Evolutionary conservation across 2,888 invertebrate species (phyloP).

Genomic region (Philaethria dido): DNA sequence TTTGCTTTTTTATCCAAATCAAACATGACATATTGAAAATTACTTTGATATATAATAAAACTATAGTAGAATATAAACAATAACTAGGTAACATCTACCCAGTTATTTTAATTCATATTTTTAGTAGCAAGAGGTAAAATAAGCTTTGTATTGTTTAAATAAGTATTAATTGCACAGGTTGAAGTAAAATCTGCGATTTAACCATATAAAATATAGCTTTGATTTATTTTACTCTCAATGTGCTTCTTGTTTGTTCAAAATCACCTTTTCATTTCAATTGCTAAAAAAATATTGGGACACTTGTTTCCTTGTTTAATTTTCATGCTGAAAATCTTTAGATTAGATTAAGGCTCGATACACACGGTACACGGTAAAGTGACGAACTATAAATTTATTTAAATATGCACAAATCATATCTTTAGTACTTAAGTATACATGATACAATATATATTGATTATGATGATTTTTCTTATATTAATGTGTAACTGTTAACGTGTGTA

Average conservation of each 20-base stretch:
- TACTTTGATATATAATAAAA: no score
- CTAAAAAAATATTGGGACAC: not conserved
- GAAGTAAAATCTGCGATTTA: no score
- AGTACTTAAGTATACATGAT: not conserved
- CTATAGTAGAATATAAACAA: no score
- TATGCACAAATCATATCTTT: not conserved
- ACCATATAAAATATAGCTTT: not conserved
- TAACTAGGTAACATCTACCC: not conserved
- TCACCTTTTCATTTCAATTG: conserved; percentile 1
- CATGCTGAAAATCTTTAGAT: not conserved
- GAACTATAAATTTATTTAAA: not conserved
- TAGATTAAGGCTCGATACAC: conserved; percentile 8
- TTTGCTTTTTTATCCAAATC: no score
- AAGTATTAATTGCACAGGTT: no score
- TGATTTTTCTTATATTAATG: no score
- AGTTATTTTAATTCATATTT: not conserved
- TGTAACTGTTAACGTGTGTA: no score
- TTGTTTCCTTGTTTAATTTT: not conserved
- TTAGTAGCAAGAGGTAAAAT: no score
- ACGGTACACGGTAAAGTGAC: not conserved
- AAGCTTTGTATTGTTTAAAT: no score
- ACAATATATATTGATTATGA: no score
- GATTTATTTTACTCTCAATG: not conserved
- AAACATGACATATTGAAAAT: no score
- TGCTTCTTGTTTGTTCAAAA: not conserved